Percentiles rank a stretch among this genome's conserved stretches.
Evolutionary conservation across 2,888 invertebrate genomes (phyloP).

Genomic region (Itoplectis maculator): DNA sequence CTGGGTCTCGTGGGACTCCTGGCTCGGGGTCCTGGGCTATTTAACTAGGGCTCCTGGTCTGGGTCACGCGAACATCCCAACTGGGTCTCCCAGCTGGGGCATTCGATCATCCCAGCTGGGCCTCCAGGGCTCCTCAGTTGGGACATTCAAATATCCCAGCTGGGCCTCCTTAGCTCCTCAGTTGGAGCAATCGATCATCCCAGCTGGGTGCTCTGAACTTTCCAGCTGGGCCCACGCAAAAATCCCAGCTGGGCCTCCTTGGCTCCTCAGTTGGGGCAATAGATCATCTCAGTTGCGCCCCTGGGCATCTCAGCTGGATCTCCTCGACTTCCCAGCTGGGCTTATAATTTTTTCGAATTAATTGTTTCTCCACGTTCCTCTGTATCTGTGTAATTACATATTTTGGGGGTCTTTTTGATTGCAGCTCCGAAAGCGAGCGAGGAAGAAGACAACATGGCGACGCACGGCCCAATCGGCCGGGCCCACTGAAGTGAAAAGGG

Average conservation of each 20-base stretch:
- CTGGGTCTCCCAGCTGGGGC: not conserved
- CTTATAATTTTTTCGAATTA: no score
- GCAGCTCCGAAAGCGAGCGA: slow-evolving; percentile 18
- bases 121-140: not conserved
- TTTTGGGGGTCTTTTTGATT: slow-evolving; percentile 16
- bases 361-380: no score
- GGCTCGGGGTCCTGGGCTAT: no score
- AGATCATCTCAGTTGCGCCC: not conserved
- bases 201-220: not conserved
- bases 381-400: no score
- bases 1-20: not conserved
- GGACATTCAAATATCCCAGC: not conserved
- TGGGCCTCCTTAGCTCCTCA: not conserved
- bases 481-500: slow-evolving; percentile 6
- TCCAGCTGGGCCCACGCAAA: not conserved
- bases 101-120: not conserved
- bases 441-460: slow-evolving; percentile 15
- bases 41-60: no score
- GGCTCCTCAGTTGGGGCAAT: not conserved
- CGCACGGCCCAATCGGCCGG: not conserved
- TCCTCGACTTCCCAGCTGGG: not conserved
- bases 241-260: not conserved
- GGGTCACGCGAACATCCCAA: no score
- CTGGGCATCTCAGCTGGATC: not conserved
- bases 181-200: not conserved